Evolutionary conservation across 1,140 invertebrate species (phyloP).

Genomic region (Lasioglossum albipes): DNA sequence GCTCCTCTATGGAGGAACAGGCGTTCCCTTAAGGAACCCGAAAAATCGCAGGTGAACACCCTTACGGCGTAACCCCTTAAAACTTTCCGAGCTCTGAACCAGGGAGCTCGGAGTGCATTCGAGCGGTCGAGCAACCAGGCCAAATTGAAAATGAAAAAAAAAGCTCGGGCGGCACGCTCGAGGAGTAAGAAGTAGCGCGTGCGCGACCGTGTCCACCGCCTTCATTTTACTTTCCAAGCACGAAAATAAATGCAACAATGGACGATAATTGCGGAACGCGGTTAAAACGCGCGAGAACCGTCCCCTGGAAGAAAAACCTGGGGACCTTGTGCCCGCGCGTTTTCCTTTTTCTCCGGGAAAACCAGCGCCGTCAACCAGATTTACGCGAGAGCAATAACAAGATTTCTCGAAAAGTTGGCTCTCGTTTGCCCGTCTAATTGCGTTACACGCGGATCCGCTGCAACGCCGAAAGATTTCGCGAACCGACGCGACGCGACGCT

Average conservation of each 20-base stretch:
- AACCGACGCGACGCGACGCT: too few species aligned
- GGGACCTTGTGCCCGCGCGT: background rate
- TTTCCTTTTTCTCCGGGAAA: background rate
- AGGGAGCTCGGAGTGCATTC: background rate
- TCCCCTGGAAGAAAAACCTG: background rate
- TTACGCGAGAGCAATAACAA: slow-evolving; percentile 28
- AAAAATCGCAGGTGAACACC: too few species aligned
- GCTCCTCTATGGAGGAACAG: too few species aligned
- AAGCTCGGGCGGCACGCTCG: background rate
- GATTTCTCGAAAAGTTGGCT: slow-evolving; percentile 28
- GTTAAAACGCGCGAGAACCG: slow-evolving; percentile 21
- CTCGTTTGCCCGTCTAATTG: slow-evolving; percentile 22
- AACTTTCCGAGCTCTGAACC: background rate
- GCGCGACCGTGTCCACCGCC: background rate
- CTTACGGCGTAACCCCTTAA: background rate
- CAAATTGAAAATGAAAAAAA: slow-evolving; percentile 26
- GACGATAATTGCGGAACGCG: slow-evolving; percentile 31
- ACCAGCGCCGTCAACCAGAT: slow-evolving; percentile 3
- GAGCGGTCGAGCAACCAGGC: background rate
- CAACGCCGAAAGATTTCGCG: background rate
- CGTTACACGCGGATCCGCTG: slow-evolving; percentile 7
- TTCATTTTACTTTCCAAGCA: background rate
- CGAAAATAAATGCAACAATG: slow-evolving; percentile 33
- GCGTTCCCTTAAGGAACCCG: too few species aligned
- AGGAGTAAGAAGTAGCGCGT: too few species aligned